phyloP scores from a whole-genome alignment of 1,140 invertebrate species.

The Monomorium pharaonis region DNA sequence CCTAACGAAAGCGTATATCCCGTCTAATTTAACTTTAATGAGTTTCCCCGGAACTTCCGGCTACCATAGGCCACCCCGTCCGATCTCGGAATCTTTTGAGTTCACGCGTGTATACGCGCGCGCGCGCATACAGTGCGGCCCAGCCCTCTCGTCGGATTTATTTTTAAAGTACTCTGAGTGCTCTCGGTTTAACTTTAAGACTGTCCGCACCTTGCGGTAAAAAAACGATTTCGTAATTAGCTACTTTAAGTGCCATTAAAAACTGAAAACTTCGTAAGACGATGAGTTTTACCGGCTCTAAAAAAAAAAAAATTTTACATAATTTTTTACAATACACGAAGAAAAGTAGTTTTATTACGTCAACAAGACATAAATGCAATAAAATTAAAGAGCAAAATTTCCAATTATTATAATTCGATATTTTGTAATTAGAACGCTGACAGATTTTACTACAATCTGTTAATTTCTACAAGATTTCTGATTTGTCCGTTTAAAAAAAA shows the following conservation, averaged over 20 bases:
- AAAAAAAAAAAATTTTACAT: too few species aligned
- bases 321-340: too few species aligned
- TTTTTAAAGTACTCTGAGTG: neutral
- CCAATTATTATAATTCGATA: too few species aligned
- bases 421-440: too few species aligned
- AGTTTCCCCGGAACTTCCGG: neutral
- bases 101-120: neutral
- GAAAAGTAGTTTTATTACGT: too few species aligned
- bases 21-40: slow-evolving; percentile 30
- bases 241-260: neutral
- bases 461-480: too few species aligned
- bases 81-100: slow-evolving; percentile 1
- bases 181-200: slow-evolving; percentile 16
- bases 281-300: neutral
- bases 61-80: neutral
- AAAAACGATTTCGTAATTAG: slow-evolving; percentile 16
- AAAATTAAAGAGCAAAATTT: too few species aligned
- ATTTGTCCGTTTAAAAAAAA: too few species aligned
- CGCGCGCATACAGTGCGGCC: neutral
- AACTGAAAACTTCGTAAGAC: neutral
- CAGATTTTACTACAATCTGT: too few species aligned
- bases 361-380: too few species aligned
- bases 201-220: neutral
- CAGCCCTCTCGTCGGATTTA: neutral
- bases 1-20: neutral